These are phyloP conservation scores for Pegea sp. DNA, from an alignment of 23 tunicate species.

Conservation along the genomic window DNA sequence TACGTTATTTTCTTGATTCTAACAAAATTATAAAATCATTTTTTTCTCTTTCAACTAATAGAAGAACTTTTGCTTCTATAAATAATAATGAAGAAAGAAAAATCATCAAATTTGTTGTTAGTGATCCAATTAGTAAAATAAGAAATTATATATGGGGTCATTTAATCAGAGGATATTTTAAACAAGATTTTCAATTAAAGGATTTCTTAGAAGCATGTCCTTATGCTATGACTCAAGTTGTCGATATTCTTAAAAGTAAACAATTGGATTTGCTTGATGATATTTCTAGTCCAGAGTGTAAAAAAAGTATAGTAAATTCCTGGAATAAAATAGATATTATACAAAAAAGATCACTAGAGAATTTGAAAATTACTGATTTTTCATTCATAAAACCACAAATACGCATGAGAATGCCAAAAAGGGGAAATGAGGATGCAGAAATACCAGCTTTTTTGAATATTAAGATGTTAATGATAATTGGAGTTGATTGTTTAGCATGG, in stretches of 20 bases:
- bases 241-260: not conserved
- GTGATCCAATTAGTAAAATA: no score
- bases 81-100: no score
- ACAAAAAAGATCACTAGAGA: not conserved
- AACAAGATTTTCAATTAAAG: not conserved
- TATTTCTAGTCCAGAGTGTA: not conserved
- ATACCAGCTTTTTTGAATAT: not conserved
- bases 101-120: no score
- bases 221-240: not conserved
- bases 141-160: not conserved
- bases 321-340: not conserved
- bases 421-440: not conserved
- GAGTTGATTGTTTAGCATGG: not conserved
- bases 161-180: not conserved
- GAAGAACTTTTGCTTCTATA: no score
- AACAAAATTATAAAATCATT: no score
- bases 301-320: not conserved
- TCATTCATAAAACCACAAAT: not conserved
- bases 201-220: not conserved
- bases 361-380: not conserved
- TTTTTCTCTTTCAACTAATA: no score
- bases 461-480: not conserved
- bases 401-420: not conserved
- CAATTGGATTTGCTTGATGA: not conserved
- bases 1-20: no score